Evolutionary conservation across 92 coral and sea anemone species (phyloP), one percentile per base, ranked within the genome.

Genomic region (Umimayanthus chanpuru): DNA sequence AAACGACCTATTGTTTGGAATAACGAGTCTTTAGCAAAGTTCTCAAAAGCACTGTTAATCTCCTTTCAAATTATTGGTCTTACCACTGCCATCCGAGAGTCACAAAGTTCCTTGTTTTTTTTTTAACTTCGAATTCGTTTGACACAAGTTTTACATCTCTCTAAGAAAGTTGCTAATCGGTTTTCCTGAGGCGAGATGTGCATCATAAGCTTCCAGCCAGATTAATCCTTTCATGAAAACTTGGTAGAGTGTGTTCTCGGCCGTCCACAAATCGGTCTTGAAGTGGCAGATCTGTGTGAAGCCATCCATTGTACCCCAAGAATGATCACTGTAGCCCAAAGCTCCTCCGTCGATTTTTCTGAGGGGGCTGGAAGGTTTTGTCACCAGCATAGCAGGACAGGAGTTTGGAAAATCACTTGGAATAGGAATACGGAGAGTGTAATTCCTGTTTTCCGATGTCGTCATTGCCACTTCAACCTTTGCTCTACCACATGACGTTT

Each of bases 161-260:
- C 84, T 73, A 75, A 94, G 88, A 85, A 88, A 94, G 49, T 40
- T 86, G 70, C 86, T 76, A 55, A 92, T 71, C 1, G 93, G 49
- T n/a, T 93, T 81, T 16, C 98, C 96, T 53, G 96, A 93, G 49
- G 86, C 89, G 65, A 85, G 94, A 76, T 94, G 94, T n/a, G 91
- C 91, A 76, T 96, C 98, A 73, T 94, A 96, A 2, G 98, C 98
- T 43, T 96, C 98, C 83, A 96, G 85, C 98, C 98, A 96, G 41
- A 96, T 81, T 68, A 90, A 61, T 32, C 98, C 98, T 86, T 96
- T 96, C 98, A 96, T 94, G 40, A 90, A 85, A 6, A 94, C 92
- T 68, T 96, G 98, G 72, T 96, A 94, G 28, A 94, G 77, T 0
- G 98, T 93, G 91, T 92, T 85, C 29, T 92, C 90, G 70, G 81